Evolutionary conservation across 2,888 invertebrate species (phyloP).

Genomic region (Microplitis deprimator): DNA sequence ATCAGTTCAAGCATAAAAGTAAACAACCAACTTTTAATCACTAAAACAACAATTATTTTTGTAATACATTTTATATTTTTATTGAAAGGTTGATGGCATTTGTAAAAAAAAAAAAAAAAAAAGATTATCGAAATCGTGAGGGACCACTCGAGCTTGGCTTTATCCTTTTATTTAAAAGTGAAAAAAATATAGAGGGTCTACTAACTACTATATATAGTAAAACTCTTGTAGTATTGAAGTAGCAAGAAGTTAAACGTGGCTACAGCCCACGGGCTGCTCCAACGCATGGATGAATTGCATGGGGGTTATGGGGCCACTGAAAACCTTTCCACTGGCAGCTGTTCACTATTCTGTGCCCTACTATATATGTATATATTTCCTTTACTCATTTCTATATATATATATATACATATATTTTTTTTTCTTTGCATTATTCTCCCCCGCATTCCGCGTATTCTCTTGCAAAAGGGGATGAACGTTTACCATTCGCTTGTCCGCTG

Average conservation of each 20-base stretch:
- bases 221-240: background rate
- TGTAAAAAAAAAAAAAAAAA: background rate
- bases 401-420: conserved; percentile 33
- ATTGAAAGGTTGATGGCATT: background rate
- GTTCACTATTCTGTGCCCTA: conserved; percentile 66
- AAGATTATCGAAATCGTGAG: background rate
- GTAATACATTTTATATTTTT: background rate
- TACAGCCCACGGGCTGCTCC: conserved; percentile 20
- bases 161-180: background rate
- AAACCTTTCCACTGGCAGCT: conserved; percentile 64
- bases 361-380: conserved; percentile 49
- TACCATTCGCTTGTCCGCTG: background rate
- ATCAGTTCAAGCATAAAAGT: no score
- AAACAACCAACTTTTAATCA: no score
- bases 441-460: conserved; percentile 58
- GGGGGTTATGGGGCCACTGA: conserved; percentile 60
- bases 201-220: background rate
- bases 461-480: background rate
- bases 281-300: conserved; percentile 46
- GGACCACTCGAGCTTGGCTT: background rate
- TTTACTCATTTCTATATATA: background rate
- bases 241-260: background rate
- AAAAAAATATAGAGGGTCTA: background rate
- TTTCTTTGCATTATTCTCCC: conserved; percentile 55
- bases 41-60: no score